phyloP scores from a whole-genome alignment of 2,888 invertebrate species.

The Chironomus riparius region DNA sequence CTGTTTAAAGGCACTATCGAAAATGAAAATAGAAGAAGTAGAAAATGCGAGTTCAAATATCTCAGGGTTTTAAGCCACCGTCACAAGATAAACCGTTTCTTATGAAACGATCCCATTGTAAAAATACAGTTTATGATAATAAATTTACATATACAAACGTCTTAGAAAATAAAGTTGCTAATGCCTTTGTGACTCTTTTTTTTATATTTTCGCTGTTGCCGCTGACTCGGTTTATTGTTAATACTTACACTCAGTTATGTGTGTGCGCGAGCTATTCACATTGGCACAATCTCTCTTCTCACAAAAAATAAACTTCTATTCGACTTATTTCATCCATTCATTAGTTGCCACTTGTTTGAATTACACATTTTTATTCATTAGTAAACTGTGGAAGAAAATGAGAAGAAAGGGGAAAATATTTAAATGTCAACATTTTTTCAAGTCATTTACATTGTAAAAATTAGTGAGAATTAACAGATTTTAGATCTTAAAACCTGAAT shows the following conservation, averaged over 20 bases:
- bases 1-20: too few species aligned
- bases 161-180: not conserved
- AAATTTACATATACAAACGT: conserved; percentile 5
- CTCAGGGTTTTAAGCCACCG: too few species aligned
- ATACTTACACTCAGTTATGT: not conserved
- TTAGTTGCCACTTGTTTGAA: conserved; percentile 24
- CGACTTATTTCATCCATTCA: conserved; percentile 8
- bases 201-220: not conserved
- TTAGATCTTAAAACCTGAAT: too few species aligned
- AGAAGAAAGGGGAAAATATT: too few species aligned
- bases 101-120: conserved; percentile 4
- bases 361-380: not conserved
- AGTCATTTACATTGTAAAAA: not conserved
- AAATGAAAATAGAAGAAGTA: too few species aligned
- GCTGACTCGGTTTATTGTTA: not conserved
- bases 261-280: not conserved
- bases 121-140: conserved; percentile 4
- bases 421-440: not conserved
- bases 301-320: not conserved
- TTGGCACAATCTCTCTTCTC: conserved; percentile 13
- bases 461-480: not conserved
- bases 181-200: not conserved
- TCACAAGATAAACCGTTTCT: not conserved
- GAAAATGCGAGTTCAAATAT: too few species aligned
- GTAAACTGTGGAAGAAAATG: too few species aligned